Percentiles rank a stretch among this genome's conserved stretches.
phyloP scores from a whole-genome alignment of 2,113 vertebrate species.

The Apistogramma diplotaenia region DNA sequence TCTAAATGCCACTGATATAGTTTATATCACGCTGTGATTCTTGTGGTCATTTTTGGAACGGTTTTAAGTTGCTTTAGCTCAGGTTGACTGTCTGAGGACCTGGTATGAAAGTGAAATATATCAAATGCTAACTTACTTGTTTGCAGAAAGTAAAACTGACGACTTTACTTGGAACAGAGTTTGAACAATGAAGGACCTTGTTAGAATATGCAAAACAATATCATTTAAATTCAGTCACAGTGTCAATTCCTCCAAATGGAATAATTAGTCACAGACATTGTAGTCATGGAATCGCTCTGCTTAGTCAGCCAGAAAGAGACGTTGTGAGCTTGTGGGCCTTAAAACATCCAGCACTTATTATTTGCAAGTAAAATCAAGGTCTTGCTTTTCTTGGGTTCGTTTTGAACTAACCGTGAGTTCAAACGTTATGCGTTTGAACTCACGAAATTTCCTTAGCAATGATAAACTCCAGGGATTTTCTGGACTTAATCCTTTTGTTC shows the following conservation, averaged over 20 bases:
- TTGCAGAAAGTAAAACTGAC: not conserved
- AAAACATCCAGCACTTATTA: not conserved
- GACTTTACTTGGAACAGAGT: not conserved
- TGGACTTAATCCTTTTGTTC: not conserved
- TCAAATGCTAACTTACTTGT: not conserved
- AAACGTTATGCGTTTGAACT: not conserved
- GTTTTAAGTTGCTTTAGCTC: not conserved
- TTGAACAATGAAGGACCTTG: conserved; percentile 18
- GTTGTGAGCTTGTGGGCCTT: conserved; percentile 5
- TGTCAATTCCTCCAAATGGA: conserved; percentile 20
- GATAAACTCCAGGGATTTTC: not conserved
- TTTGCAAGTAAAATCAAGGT: conserved; percentile 39
- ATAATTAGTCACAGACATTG: conserved; percentile 31
- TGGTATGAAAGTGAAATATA: not conserved
- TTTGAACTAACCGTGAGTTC: not conserved
- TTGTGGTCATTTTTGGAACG: not conserved
- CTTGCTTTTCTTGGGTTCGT: not conserved
- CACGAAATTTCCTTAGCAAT: not conserved
- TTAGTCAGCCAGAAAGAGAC: conserved; percentile 3
- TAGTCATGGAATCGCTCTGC: not conserved
- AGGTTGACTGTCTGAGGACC: not conserved
- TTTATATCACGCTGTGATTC: not conserved
- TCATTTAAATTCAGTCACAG: conserved; percentile 12
- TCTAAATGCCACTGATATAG: not conserved
- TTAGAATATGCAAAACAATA: conserved; percentile 7